Conservation (phyloP, 2,797 vertebrate genomes). For the Labroides dimidiatus region DNA sequence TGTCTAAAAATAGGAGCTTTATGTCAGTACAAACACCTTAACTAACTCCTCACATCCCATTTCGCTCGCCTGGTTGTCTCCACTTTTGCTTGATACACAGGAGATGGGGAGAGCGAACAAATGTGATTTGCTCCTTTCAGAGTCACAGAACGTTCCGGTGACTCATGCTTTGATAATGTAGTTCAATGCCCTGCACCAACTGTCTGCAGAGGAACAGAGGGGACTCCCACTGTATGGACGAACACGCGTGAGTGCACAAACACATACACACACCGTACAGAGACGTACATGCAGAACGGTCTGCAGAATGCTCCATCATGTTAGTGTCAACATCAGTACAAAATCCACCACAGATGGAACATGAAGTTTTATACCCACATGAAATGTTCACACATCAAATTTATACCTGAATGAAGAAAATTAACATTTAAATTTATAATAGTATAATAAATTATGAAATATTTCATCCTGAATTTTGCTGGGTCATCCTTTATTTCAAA, state of each 20-base stretch:
- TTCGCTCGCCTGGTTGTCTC: not conserved
- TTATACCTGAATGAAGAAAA: no score
- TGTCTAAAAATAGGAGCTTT: not conserved
- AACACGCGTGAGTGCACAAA: constrained; percentile 11
- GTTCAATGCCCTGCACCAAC: constrained; percentile 48
- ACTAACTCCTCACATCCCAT: not conserved
- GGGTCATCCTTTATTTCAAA: no score
- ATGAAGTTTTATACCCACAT: no score
- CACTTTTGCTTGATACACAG: constrained; percentile 11
- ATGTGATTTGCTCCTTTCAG: constrained; percentile 52
- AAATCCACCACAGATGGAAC: no score
- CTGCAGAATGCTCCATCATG: no score
- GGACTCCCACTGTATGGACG: constrained; percentile 25
- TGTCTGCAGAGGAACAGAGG: constrained; percentile 41
- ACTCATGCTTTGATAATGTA: constrained; percentile 67
- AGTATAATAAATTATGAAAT: no score
- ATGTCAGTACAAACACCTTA: not conserved
- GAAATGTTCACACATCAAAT: no score
- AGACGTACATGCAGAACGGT: no score
- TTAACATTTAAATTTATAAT: no score
- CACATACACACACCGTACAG: not conserved
- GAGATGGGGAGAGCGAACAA: constrained; percentile 67
- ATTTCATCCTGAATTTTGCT: no score
- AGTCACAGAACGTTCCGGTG: constrained; percentile 64
- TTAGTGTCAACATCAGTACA: no score